Base-by-base conservation (phyloP, 2,113 vertebrate species). In the Entomyzon cyanotis region DNA sequence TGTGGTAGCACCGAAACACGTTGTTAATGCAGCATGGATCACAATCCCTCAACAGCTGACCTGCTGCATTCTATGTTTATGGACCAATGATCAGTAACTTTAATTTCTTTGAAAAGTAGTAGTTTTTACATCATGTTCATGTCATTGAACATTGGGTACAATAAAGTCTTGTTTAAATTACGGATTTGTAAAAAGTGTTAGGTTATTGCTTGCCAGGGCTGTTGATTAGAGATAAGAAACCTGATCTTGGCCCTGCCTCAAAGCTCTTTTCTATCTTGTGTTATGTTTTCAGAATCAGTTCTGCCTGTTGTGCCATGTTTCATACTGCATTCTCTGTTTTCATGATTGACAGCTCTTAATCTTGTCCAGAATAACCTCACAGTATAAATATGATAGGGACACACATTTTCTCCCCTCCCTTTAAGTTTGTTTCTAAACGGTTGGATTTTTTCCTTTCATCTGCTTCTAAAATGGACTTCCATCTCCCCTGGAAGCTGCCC, bases 151-250 rank as follows among this genome's bases (percentile, higher is more conserved):
- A 22, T 22, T 2, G 0, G 17, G 42, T 35, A 71, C 81, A 68
- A 58, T 70, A 44, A 70, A 76, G 11, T 52, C 33, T 70, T 89
- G 39, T 67, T 86, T 86, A 62, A 89, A 86, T 83, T 71, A 75
- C 4, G 15, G 24, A 35, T 79, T 71, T 94, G 49, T 71, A 63
- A 67, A 93, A 84, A 22, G 11, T 31, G 7, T 49, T 65, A 75
- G 7, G 42, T 86, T 86, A 63, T 75, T 83, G 25, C 77, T 71
- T 89, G 35, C 31, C 58, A 64, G 49, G 33, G 20, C 30, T 87
- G 12, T 69, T 71, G 52, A 52, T 74, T 42, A 76, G 46, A 73
- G 53, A 47, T 50, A 64, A 76, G 35, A 39, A 59, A 22, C 23
- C 27, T 87, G 44, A 63, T 69, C 53, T 73, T 91, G 39, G 20